Evolutionary conservation across 2,888 invertebrate genomes (phyloP).

Genomic region (Rotaria macrura): DNA sequence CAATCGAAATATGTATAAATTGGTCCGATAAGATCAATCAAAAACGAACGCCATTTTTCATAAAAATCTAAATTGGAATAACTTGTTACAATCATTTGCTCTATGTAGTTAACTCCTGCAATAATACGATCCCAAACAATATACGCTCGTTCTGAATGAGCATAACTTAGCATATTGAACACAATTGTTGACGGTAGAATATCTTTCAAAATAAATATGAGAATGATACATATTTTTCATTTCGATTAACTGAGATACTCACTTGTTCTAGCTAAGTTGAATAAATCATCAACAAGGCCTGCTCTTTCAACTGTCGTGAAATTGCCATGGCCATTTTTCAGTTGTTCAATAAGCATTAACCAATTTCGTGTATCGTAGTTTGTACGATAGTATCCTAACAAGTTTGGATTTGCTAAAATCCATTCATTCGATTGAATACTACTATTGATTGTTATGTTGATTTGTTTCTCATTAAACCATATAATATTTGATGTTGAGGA

Average conservation of each 20-base stretch:
- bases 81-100: background rate
- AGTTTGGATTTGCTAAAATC: constrained; percentile 47
- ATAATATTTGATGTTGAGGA: background rate
- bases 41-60: constrained; percentile 13
- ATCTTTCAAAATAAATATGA: background rate
- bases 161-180: background rate
- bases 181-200: background rate
- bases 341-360: constrained; percentile 46
- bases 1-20: constrained; percentile 21
- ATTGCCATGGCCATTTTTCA: constrained; percentile 54
- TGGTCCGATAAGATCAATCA: background rate
- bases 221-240: background rate
- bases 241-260: background rate
- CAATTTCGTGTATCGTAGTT: constrained; percentile 50
- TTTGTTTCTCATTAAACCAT: background rate
- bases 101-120: background rate
- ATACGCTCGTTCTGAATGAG: background rate
- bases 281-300: constrained; percentile 45
- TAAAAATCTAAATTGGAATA: constrained; percentile 12
- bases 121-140: constrained; percentile 2
- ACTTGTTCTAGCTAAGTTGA: constrained; percentile 45
- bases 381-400: constrained; percentile 51
- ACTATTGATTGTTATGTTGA: background rate
- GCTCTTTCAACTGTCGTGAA: constrained; percentile 45
- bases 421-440: constrained; percentile 38